A percentile compares a stretch with the other conserved stretches of the same genome.
phyloP scores from a whole-genome alignment of 2,113 vertebrate species.

The Bos indicus region DNA sequence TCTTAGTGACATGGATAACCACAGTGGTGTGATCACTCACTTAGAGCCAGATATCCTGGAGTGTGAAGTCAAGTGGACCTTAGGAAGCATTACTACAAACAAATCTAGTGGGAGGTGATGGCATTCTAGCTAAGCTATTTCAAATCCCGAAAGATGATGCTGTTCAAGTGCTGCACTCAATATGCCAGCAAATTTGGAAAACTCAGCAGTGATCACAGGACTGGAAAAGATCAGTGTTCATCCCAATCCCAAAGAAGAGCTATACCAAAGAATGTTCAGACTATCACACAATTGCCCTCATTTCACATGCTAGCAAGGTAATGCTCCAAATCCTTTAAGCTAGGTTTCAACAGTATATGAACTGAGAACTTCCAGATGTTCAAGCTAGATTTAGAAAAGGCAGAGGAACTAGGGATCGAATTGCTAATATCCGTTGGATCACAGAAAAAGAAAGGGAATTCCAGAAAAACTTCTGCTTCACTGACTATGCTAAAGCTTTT shows the following conservation, averaged over 20 bases:
- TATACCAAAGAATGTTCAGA: neutral
- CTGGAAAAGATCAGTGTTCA: neutral
- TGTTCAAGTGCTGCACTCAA: neutral
- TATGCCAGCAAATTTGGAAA: neutral
- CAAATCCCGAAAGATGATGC: neutral
- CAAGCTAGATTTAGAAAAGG: neutral
- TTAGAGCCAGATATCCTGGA: neutral
- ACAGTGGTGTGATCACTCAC: neutral
- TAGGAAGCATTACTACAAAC: neutral
- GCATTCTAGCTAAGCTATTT: neutral
- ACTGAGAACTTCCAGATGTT: neutral
- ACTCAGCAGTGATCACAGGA: neutral
- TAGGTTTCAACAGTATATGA: neutral
- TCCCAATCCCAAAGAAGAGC: neutral
- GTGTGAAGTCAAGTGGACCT: neutral
- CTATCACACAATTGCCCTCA: neutral
- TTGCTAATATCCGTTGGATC: neutral
- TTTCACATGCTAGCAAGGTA: neutral
- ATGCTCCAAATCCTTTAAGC: neutral
- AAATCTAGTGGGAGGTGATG: neutral
- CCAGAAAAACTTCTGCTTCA: neutral
- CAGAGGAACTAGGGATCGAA: neutral
- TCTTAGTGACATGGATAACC: neutral
- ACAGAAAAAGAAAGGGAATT: neutral
- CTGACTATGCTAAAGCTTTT: neutral